Evolutionary conservation across 2,797 vertebrate species (phyloP), one percentile per base, ranked within the genome.

Genomic region (Acrossocheilus fasciatus): DNA sequence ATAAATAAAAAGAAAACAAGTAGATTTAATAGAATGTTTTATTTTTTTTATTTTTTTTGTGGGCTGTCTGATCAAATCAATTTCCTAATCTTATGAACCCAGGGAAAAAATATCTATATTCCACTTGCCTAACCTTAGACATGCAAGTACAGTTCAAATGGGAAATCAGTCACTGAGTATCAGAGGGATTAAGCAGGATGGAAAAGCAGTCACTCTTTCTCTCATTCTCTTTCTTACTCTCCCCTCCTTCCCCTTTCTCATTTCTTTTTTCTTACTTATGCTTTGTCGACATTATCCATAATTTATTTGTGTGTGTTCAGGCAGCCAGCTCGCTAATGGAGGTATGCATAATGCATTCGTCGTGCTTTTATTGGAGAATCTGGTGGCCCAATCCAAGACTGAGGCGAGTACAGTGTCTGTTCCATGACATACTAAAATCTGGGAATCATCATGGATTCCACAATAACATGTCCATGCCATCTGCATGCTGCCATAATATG

Each of bases 311-410:
- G 15, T 83, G 83, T 89, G 45, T 75, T 92, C 90, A 64, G 82
- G 76, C 89, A 87, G 89, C 91, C 84, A 77, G 84, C 85, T 74
- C 36, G 23, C 73, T 91, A 94, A 94, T 94, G 91, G 92, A 92
- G 83, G 72, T 62, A 93, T 94, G 82, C 91, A 93, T 94, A 93
- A 94, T 94, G 84, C 90, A 93, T 91, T 85, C 89, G 80, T 47
- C 82, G 45, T 87, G 85, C 87, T 91, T 92, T 93, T 92, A 83
- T 79, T 83, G 68, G 87, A 1, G 17, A 64, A 41, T 52, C 50
- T 41, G 23, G 23, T 50, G 84, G 12, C 39, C 52, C 15, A 17
- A 9, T 79, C 36, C 34, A 11, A 47, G 23, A 50, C 45, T 26
- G 47, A 69, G 23, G 47, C 10, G 7, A 69, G 17, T 23, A 41